phyloP scores from a whole-genome alignment of 2,113 vertebrate species.

The Elephantulus edwardii region DNA sequence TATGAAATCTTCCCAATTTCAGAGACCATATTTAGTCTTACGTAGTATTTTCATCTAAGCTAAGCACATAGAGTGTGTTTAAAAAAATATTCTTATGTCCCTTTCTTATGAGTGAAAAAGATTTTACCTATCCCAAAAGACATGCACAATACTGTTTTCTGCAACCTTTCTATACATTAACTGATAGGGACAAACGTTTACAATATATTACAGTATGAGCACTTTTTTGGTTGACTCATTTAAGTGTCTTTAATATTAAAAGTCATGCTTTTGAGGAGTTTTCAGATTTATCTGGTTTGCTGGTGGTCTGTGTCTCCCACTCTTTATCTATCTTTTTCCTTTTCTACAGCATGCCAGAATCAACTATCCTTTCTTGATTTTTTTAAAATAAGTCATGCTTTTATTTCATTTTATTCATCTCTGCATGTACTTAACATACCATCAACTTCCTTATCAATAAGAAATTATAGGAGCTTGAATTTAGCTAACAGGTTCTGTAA shows the following conservation, averaged over 20 bases:
- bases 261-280: not conserved
- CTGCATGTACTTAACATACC: not conserved
- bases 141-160: not conserved
- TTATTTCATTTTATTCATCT: not conserved
- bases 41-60: slow-evolving; percentile 3
- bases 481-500: not conserved
- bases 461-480: not conserved
- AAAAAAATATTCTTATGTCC: not conserved
- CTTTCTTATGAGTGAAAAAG: not conserved
- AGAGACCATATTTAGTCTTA: not conserved
- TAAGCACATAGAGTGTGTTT: not conserved
- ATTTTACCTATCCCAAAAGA: slow-evolving; percentile 51
- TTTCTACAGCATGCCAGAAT: too few relatives aligned
- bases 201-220: not conserved
- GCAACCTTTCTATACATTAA: not conserved
- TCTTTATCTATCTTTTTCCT: too few relatives aligned
- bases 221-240: slow-evolving; percentile 30
- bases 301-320: too few relatives aligned
- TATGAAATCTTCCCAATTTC: not conserved
- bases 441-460: slow-evolving; percentile 36
- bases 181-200: slow-evolving; percentile 11
- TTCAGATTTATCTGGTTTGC: too few relatives aligned
- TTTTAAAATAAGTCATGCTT: not conserved
- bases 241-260: not conserved
- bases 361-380: slow-evolving; percentile 4